Conservation (phyloP, 2,797 vertebrate genomes). For the Scomberomorus guttatus region DNA sequence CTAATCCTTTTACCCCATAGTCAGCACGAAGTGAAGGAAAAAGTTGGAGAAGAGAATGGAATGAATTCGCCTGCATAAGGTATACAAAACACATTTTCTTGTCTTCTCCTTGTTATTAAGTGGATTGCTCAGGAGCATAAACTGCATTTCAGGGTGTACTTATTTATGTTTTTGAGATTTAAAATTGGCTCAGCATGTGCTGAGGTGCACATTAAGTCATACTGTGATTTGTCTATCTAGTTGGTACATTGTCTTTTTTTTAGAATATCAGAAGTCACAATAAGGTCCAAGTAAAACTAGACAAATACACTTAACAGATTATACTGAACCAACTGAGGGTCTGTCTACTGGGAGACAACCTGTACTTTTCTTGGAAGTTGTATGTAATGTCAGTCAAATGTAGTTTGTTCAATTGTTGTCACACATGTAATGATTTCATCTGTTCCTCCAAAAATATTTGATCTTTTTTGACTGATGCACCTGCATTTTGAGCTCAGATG, state of each 20-base stretch:
- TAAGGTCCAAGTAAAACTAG: no score
- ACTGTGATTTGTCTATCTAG: neutral
- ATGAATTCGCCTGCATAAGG: slow-evolving; percentile 12
- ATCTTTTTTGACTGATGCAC: no score
- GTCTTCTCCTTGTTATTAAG: neutral
- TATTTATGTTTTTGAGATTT: neutral
- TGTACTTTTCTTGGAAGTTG: no score
- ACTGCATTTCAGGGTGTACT: neutral
- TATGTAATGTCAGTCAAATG: no score
- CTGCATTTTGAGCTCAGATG: no score
- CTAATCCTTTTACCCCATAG: slow-evolving; percentile 38
- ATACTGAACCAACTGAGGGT: no score
- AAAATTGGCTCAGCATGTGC: neutral
- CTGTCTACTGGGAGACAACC: no score
- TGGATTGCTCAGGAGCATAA: neutral
- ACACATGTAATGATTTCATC: no score
- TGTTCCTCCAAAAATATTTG: no score
- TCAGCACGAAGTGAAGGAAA: slow-evolving; percentile 30
- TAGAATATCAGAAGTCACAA: neutral
- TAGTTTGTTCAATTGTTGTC: no score
- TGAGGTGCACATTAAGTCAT: neutral
- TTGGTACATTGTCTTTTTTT: no score
- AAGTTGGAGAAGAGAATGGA: slow-evolving; percentile 14
- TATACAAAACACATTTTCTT: slow-evolving; percentile 9
- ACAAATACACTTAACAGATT: no score